phyloP scores from a whole-genome alignment of 2,888 invertebrate genomes.

The Sminthurinus aureus region DNA sequence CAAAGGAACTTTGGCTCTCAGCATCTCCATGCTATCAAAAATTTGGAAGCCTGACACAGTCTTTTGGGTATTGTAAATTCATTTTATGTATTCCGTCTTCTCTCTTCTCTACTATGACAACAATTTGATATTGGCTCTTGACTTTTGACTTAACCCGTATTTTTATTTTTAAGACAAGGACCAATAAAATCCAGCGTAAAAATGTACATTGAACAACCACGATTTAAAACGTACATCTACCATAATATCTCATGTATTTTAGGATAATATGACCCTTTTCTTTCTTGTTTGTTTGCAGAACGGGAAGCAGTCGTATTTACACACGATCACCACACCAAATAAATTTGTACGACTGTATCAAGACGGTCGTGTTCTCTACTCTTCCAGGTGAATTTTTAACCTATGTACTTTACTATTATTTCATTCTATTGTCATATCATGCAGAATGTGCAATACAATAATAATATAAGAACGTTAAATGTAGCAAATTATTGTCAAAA shows the following conservation, averaged over 20 bases:
- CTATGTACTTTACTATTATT: too few relatives aligned
- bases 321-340: conserved; percentile 86
- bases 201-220: too few relatives aligned
- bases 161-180: too few relatives aligned
- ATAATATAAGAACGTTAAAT: too few relatives aligned
- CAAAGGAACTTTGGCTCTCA: conserved; percentile 75
- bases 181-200: too few relatives aligned
- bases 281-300: conserved; percentile 24
- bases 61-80: conserved; percentile 64
- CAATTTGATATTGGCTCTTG: too few relatives aligned
- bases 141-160: too few relatives aligned
- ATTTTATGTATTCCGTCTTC: not conserved
- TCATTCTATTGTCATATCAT: too few relatives aligned
- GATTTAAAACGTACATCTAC: too few relatives aligned
- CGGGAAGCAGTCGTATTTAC: conserved; percentile 82
- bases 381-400: conserved; percentile 16
- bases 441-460: too few relatives aligned
- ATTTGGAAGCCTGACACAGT: conserved; percentile 90
- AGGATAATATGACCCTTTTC: not conserved
- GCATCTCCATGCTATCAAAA: conserved; percentile 72
- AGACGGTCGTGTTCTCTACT: conserved; percentile 76
- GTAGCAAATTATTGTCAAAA: too few relatives aligned
- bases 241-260: too few relatives aligned
- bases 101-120: not conserved
- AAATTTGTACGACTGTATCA: conserved; percentile 80